phyloP scores from a whole-genome alignment of 2,797 vertebrate genomes.

The Anniella stebbinsi region DNA sequence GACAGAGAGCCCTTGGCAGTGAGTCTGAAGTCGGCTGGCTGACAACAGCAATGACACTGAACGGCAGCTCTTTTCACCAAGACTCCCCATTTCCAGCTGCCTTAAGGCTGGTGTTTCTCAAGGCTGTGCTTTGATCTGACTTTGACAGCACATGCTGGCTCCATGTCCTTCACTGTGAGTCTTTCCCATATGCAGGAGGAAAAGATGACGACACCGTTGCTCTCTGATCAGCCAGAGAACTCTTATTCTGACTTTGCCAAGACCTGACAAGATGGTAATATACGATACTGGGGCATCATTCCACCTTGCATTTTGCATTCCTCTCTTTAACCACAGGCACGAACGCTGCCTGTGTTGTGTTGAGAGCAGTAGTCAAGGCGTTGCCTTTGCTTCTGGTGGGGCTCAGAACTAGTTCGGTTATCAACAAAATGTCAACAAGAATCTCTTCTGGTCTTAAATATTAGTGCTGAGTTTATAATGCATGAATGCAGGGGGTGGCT shows the following conservation, averaged over 20 bases:
- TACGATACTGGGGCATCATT: neutral
- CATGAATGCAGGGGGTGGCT: neutral
- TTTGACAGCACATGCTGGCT: constrained; percentile 16
- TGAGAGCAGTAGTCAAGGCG: neutral
- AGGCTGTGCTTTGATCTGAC: neutral
- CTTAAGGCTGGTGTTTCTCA: neutral
- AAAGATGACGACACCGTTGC: neutral
- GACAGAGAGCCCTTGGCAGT: neutral
- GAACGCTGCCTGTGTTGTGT: neutral
- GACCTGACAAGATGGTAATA: neutral
- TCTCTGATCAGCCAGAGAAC: constrained; percentile 14
- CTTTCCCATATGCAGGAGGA: neutral
- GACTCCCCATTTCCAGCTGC: constrained; percentile 29
- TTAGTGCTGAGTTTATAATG: neutral
- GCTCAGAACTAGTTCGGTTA: neutral
- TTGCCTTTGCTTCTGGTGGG: neutral
- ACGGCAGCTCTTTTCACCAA: neutral
- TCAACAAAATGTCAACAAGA: too few relatives aligned
- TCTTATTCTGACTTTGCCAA: neutral
- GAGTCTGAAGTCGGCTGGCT: neutral
- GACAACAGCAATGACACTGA: accelerated
- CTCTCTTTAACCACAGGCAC: constrained; percentile 1
- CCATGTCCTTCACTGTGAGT: neutral
- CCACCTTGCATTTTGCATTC: neutral
- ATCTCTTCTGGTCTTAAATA: neutral